These are phyloP conservation scores for Ibycter americanus DNA, from an alignment of 2,797 vertebrate species.

Conservation along the genomic window DNA sequence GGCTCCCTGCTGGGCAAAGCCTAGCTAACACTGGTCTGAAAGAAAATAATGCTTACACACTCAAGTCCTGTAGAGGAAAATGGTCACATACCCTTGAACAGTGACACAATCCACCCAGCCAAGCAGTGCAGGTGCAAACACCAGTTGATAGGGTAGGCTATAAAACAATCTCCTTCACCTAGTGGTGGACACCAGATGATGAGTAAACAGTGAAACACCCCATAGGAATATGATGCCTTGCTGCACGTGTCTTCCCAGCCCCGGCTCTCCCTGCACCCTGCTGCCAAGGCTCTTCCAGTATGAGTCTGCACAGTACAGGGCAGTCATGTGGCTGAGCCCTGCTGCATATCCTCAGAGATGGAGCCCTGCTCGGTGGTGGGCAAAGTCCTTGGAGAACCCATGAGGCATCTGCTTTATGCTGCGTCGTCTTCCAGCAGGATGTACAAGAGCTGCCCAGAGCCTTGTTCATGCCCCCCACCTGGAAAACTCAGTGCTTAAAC, in stretches of 20 bases:
- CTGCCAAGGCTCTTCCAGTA: neutral
- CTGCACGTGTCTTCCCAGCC: neutral
- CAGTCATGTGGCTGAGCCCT: neutral
- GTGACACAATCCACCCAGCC: neutral
- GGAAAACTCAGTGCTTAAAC: neutral
- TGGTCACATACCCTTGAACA: fast-evolving
- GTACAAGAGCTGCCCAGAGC: neutral
- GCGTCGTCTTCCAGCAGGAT: neutral
- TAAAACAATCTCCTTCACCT: neutral
- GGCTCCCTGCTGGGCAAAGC: neutral
- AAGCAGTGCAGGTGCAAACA: neutral
- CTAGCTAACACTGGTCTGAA: neutral
- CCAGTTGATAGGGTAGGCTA: neutral
- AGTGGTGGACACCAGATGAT: neutral
- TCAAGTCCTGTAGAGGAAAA: neutral
- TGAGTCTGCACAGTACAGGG: neutral
- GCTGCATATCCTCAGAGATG: fast-evolving
- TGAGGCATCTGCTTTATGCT: neutral
- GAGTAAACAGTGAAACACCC: neutral
- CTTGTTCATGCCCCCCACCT: neutral
- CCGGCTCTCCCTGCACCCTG: neutral
- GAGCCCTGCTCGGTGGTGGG: neutral
- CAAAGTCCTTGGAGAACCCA: neutral
- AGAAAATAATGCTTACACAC: neutral
- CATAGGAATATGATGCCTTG: neutral